phyloP scores from a whole-genome alignment of 2,888 invertebrate species.

The Andrena haemorrhoa region DNA sequence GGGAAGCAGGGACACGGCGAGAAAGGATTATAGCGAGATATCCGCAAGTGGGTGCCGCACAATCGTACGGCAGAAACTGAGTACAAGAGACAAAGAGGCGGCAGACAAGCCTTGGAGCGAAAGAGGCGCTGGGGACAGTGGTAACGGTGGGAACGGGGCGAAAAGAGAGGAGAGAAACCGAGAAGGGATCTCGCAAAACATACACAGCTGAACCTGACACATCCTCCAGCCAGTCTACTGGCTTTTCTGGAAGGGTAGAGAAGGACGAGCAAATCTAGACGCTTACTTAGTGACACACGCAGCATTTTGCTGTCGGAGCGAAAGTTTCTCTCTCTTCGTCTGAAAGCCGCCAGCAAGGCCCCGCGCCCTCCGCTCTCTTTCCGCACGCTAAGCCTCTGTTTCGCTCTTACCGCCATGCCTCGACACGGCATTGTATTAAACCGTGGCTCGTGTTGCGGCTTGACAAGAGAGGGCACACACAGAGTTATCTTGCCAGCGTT shows the following conservation, averaged over 20 bases:
- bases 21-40: constrained; percentile 53
- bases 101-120: constrained; percentile 16
- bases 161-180: constrained; percentile 61
- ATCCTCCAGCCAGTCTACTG: constrained; percentile 73
- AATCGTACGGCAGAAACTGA: constrained; percentile 49
- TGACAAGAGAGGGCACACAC: constrained; percentile 70
- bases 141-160: constrained; percentile 36
- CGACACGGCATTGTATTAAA: constrained; percentile 69
- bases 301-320: constrained; percentile 72
- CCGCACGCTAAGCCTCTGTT: constrained; percentile 45
- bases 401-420: constrained; percentile 54
- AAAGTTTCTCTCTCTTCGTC: constrained; percentile 60
- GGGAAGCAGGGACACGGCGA: background rate
- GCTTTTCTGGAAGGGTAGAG: constrained; percentile 67
- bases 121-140: constrained; percentile 28
- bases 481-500: constrained; percentile 51
- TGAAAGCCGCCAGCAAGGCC: constrained; percentile 14
- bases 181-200: constrained; percentile 75
- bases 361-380: constrained; percentile 43
- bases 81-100: constrained; percentile 47
- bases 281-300: constrained; percentile 78
- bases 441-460: constrained; percentile 71
- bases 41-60: constrained; percentile 58
- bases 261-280: constrained; percentile 76
- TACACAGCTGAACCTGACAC: constrained; percentile 80